These are phyloP conservation scores for Himalopsyche japonica DNA, from an alignment of 2,888 invertebrate species.

Conservation along the genomic window DNA sequence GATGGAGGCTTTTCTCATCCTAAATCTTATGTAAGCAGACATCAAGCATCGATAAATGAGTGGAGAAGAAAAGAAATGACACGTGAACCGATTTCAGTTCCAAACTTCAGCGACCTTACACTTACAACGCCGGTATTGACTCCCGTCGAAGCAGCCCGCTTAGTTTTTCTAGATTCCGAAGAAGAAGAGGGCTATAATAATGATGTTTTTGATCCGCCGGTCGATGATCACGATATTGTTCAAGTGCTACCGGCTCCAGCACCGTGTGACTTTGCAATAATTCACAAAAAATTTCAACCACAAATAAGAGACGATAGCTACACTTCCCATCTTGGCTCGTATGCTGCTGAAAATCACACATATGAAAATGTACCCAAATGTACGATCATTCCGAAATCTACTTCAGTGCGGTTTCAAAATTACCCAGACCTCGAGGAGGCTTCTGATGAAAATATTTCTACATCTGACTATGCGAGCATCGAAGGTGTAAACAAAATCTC, in stretches of 20 bases:
- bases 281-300: slow-evolving; percentile 61
- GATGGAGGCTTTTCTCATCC: slow-evolving; percentile 28
- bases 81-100: slow-evolving; percentile 73
- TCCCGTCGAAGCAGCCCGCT: slow-evolving; percentile 68
- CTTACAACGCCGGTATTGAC: slow-evolving; percentile 68
- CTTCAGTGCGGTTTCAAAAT: slow-evolving; percentile 63
- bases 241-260: slow-evolving; percentile 39
- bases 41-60: slow-evolving; percentile 47
- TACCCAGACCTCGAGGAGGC: slow-evolving; percentile 59
- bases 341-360: slow-evolving; percentile 42
- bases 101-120: slow-evolving; percentile 70
- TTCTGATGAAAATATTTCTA: slow-evolving; percentile 62
- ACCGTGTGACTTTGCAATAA: slow-evolving; percentile 49
- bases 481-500: slow-evolving; percentile 66
- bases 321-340: slow-evolving; percentile 55
- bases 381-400: slow-evolving; percentile 57
- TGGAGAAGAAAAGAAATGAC: slow-evolving; percentile 56
- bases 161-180: slow-evolving; percentile 73
- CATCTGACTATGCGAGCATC: slow-evolving; percentile 77
- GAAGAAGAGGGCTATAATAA: slow-evolving; percentile 57
- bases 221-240: slow-evolving; percentile 42
- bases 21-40: slow-evolving; percentile 41
- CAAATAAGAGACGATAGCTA: slow-evolving; percentile 59
- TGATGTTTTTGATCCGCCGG: slow-evolving; percentile 48
- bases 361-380: slow-evolving; percentile 57